phyloP scores from a whole-genome alignment of 2,797 vertebrate species.

The Notolabrus celidotus region DNA sequence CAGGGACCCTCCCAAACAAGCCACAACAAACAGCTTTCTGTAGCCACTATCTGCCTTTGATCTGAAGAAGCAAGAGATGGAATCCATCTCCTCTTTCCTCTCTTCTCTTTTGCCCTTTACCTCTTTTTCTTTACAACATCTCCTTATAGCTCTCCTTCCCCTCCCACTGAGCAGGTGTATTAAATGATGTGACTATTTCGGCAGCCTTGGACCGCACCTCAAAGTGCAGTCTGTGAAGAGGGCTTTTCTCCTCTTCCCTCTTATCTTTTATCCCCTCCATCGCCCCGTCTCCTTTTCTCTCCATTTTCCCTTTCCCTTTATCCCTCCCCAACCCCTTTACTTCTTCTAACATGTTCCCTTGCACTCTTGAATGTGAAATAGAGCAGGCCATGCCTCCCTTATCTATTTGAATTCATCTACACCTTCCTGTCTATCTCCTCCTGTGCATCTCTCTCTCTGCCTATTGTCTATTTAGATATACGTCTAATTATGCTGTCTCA shows the following conservation, averaged over 20 bases:
- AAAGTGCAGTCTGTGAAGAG: constrained; percentile 79
- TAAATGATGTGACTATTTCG: constrained; percentile 77
- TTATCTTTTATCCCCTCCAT: constrained; percentile 77
- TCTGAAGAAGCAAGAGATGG: constrained; percentile 67
- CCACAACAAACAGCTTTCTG: constrained; percentile 76
- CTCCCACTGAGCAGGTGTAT: constrained; percentile 78
- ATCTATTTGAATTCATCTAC: constrained; percentile 64
- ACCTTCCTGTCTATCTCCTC: constrained; percentile 67
- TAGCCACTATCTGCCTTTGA: constrained; percentile 74
- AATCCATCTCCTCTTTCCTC: constrained; percentile 60
- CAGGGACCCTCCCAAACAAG: constrained; percentile 69
- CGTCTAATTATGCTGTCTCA: constrained; percentile 84
- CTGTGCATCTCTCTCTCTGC: constrained; percentile 60
- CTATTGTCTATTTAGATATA: constrained; percentile 82
- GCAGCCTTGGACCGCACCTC: constrained; percentile 72
- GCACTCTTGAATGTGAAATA: constrained; percentile 67
- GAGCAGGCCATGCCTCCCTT: constrained; percentile 46
- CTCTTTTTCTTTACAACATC: constrained; percentile 59
- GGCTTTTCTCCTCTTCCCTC: constrained; percentile 75
- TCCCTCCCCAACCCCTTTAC: constrained; percentile 64
- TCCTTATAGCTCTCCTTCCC: constrained; percentile 62
- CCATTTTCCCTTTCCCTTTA: constrained; percentile 59
- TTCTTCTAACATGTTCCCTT: constrained; percentile 63
- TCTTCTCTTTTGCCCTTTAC: constrained; percentile 65
- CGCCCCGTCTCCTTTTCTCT: constrained; percentile 64